Base-by-base conservation (phyloP, 2,797 vertebrate species). In the Smutsia temminckii region DNA sequence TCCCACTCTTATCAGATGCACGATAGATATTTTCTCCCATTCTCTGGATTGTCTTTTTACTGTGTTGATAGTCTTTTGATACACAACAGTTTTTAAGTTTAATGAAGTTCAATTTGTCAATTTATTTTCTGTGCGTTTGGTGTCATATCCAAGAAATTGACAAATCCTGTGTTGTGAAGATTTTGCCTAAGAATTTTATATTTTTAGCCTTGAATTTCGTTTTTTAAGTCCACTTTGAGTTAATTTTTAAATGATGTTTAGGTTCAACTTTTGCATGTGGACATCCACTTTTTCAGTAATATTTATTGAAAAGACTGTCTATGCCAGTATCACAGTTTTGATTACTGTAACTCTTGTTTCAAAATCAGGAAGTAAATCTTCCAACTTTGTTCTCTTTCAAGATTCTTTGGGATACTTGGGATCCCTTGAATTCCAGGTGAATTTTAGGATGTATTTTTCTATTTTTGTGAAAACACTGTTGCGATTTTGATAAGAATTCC, bases 401-500 rank as follows among this genome's bases (percentile, higher is more conserved):
- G 27, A 18, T 55, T 17, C 34, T 84, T 57, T 71, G 63, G 53
- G 61, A 53, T 81, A 27, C 42, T 37, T 92, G 55, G 27, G 37
- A 69, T 55, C 37, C 37, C 37, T 55, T 89, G 63, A 71, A 78
- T 84, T 88, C 42, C 34, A 0, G 46, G 63, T 55, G 32, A 34
- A 37, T 84, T 71, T 88, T 83, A 77, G 51, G 61, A 42, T 68
- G 21, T 21, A 23, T 59, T 92, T 95, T 87, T 88, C 61, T 83
- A 6, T 61, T 77, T 69, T 42, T 77, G 18, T 78, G 69, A 75
- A 77, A 37, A 68, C 42, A 53, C 79, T 64, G 37, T 16, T 83
- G 49, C 9, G 25, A 17, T 46, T 79, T 64, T 64, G 59, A 37
- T 40, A 78, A 53, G 11, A n/a, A 78, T 68, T 79, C 18, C 27